Conservation (phyloP, 2,113 vertebrate genomes). For the Chaetorhynchus papuensis region DNA sequence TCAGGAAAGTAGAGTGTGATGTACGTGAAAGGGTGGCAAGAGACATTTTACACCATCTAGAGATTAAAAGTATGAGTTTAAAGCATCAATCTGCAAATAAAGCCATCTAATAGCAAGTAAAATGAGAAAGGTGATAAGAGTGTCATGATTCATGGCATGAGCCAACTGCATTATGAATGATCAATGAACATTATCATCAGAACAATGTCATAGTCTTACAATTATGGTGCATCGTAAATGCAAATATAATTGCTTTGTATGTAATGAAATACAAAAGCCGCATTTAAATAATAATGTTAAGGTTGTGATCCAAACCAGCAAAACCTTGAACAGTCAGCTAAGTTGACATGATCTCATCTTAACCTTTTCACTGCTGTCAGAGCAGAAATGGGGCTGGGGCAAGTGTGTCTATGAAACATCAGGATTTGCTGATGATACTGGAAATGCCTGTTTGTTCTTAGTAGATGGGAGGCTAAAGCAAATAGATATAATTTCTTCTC, state of each 20-base stretch:
- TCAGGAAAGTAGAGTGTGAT: background rate
- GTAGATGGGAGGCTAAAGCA: background rate
- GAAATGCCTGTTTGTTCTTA: background rate
- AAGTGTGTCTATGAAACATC: background rate
- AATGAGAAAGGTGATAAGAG: slow-evolving; percentile 62
- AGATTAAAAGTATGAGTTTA: slow-evolving; percentile 54
- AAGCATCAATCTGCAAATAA: slow-evolving; percentile 62
- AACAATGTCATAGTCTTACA: slow-evolving; percentile 69
- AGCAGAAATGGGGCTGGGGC: background rate
- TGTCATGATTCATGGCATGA: slow-evolving; percentile 61
- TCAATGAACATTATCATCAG: slow-evolving; percentile 70
- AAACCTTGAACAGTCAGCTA: slow-evolving; percentile 4
- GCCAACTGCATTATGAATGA: slow-evolving; percentile 68
- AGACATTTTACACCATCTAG: slow-evolving; percentile 42
- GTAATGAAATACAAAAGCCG: slow-evolving; percentile 65
- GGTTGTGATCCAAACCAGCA: slow-evolving; percentile 41
- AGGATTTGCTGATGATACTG: background rate
- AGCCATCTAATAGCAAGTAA: slow-evolving; percentile 45
- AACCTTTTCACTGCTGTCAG: slow-evolving; percentile 31
- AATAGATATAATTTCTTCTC: slow-evolving; percentile 1
- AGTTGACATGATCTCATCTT: slow-evolving; percentile 6
- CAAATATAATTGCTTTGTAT: slow-evolving; percentile 67
- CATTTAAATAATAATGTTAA: slow-evolving; percentile 65
- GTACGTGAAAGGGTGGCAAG: background rate
- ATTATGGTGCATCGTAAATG: slow-evolving; percentile 67